These are phyloP conservation scores for Alethe castanea DNA, from an alignment of 2,113 vertebrate species.

Conservation along the genomic window DNA sequence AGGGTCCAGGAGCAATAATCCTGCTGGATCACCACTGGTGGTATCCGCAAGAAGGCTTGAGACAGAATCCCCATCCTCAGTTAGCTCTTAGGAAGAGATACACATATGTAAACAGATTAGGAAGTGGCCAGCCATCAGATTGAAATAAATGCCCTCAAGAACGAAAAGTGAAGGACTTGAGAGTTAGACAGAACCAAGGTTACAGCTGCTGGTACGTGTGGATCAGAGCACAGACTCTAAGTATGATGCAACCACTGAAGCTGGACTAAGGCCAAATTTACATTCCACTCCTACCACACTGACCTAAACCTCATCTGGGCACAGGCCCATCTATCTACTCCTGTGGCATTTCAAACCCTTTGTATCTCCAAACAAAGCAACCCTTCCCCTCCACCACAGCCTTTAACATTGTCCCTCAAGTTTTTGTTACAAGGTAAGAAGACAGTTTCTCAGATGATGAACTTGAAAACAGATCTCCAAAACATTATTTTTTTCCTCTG, in stretches of 20 bases:
- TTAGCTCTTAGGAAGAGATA: not conserved
- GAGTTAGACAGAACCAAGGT: not conserved
- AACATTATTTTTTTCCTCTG: not conserved
- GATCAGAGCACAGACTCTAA: not conserved
- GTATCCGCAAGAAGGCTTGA: not conserved
- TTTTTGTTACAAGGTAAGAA: not conserved
- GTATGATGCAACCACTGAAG: not conserved
- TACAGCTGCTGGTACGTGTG: not conserved
- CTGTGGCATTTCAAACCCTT: not conserved
- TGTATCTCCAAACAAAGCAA: not conserved
- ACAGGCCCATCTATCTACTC: not conserved
- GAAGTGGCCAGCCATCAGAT: not conserved
- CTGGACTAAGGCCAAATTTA: conserved; percentile 1
- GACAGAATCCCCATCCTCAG: not conserved
- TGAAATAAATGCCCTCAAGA: not conserved
- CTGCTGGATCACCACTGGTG: not conserved
- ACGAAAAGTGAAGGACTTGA: not conserved
- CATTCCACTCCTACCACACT: conserved; percentile 3
- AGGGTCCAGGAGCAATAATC: not conserved
- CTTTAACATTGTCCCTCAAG: not conserved
- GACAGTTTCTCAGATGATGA: not conserved
- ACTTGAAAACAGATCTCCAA: not conserved
- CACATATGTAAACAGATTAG: not conserved
- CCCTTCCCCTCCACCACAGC: not conserved
- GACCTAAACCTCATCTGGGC: not conserved